Conservation (phyloP, 2,113 vertebrate genomes). For the Pogona vitticeps region DNA sequence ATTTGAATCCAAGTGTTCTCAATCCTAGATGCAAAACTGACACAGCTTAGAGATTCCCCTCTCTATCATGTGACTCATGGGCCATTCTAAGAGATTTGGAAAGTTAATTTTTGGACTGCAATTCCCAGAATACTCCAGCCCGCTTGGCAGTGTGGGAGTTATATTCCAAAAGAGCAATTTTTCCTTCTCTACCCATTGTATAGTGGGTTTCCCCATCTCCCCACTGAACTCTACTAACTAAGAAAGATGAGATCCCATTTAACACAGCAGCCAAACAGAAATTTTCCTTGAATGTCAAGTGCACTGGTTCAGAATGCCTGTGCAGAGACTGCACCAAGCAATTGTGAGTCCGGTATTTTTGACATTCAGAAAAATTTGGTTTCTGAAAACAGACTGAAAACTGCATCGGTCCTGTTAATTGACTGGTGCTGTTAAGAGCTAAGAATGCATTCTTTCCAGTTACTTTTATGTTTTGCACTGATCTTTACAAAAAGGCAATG, state of each 20-base stretch:
- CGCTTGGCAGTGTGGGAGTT: background rate
- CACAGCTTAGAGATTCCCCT: background rate
- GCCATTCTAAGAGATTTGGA: no score
- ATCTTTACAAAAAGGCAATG: conserved; percentile 20
- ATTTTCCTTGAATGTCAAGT: background rate
- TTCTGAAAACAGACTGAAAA: background rate
- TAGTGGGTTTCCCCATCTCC: background rate
- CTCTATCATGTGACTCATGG: no score
- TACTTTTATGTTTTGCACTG: background rate
- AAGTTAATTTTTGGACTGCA: no score
- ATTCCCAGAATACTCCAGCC: no score
- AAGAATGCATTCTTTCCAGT: background rate
- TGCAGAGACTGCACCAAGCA: background rate
- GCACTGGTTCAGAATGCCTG: background rate
- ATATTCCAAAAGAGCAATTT: background rate
- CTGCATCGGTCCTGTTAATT: background rate
- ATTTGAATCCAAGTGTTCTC: no score
- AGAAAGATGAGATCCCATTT: background rate
- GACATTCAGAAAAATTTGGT: background rate
- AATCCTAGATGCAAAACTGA: background rate
- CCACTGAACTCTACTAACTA: background rate
- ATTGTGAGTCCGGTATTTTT: background rate
- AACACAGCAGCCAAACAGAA: background rate
- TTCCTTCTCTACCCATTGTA: background rate
- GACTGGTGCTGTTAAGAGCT: background rate